phyloP scores from a whole-genome alignment of 2,113 vertebrate genomes.

The Cromileptes altivelis region DNA sequence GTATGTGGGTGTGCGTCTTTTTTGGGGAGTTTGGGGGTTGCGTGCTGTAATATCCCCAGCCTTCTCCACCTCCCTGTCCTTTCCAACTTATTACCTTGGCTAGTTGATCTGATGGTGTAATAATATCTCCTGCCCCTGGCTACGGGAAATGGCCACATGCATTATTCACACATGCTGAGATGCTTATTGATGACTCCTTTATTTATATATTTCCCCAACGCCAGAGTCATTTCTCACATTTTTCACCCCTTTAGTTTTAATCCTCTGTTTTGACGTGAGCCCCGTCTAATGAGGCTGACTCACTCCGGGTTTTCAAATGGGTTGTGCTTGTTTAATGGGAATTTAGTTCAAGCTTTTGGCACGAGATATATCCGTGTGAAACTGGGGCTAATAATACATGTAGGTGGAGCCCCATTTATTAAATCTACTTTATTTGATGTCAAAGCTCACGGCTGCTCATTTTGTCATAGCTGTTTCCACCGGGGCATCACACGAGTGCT shows the following conservation, averaged over 20 bases:
- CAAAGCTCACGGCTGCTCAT: slow-evolving; percentile 23
- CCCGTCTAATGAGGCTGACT: slow-evolving; percentile 33
- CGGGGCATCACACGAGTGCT: not conserved
- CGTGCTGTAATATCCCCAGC: slow-evolving; percentile 47
- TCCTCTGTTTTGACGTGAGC: slow-evolving; percentile 56
- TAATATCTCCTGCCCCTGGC: slow-evolving; percentile 79
- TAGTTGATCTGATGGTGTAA: slow-evolving; percentile 78
- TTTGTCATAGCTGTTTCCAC: slow-evolving; percentile 34
- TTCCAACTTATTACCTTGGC: slow-evolving; percentile 71
- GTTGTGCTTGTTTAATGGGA: slow-evolving; percentile 7
- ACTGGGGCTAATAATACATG: slow-evolving; percentile 29
- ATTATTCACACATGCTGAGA: slow-evolving; percentile 83
- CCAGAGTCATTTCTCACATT: slow-evolving; percentile 60
- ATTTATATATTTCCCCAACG: slow-evolving; percentile 76
- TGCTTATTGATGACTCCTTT: slow-evolving; percentile 81
- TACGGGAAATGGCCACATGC: slow-evolving; percentile 80
- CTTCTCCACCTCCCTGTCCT: slow-evolving; percentile 27
- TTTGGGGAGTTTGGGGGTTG: not conserved
- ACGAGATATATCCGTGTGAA: not conserved
- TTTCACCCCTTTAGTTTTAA: slow-evolving; percentile 42
- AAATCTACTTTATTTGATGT: slow-evolving; percentile 24
- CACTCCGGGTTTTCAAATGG: slow-evolving; percentile 4
- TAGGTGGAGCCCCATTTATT: slow-evolving; percentile 33
- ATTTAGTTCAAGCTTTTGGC: slow-evolving; percentile 24
- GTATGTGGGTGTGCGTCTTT: not conserved